A percentile compares a stretch with the other conserved stretches of the same genome.
Evolutionary conservation across 2,888 invertebrate genomes (phyloP).

Genomic region (Helicoverpa assulta): DNA sequence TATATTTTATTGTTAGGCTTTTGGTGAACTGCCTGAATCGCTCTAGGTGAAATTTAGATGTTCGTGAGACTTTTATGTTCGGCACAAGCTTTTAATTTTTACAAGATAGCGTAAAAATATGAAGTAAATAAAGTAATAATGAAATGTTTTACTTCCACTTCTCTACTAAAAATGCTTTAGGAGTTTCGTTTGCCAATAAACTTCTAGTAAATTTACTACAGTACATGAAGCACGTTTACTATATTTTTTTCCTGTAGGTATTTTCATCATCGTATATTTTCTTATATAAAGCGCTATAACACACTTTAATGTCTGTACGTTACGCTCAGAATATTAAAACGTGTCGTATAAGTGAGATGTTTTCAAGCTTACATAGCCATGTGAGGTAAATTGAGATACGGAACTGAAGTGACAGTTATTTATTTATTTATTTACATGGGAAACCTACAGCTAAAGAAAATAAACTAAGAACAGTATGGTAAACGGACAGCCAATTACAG

Average conservation of each 20-base stretch:
- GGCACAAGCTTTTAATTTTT: too few relatives aligned
- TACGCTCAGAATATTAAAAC: constrained; percentile 31
- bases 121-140: too few relatives aligned
- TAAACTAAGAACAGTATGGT: too few relatives aligned
- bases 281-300: constrained; percentile 4
- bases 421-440: too few relatives aligned
- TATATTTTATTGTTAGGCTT: too few relatives aligned
- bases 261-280: constrained; percentile 26
- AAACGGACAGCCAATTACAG: too few relatives aligned
- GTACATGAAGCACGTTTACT: background rate
- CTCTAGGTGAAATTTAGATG: too few relatives aligned
- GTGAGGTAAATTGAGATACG: background rate
- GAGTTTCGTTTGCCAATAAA: constrained; percentile 29
- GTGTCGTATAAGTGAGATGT: constrained; percentile 3
- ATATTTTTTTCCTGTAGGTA: constrained; percentile 5
- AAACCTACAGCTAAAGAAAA: too few relatives aligned
- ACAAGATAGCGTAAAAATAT: too few relatives aligned
- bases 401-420: constrained; percentile 22
- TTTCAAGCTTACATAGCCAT: constrained; percentile 13
- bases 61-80: too few relatives aligned
- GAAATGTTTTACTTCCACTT: too few relatives aligned
- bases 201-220: constrained; percentile 13
- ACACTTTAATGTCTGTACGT: constrained; percentile 18
- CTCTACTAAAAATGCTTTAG: background rate
- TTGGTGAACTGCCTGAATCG: too few relatives aligned